These are phyloP conservation scores for Dolichomitus sp. DNA, from an alignment of 2,888 invertebrate species.

Conservation along the genomic window DNA sequence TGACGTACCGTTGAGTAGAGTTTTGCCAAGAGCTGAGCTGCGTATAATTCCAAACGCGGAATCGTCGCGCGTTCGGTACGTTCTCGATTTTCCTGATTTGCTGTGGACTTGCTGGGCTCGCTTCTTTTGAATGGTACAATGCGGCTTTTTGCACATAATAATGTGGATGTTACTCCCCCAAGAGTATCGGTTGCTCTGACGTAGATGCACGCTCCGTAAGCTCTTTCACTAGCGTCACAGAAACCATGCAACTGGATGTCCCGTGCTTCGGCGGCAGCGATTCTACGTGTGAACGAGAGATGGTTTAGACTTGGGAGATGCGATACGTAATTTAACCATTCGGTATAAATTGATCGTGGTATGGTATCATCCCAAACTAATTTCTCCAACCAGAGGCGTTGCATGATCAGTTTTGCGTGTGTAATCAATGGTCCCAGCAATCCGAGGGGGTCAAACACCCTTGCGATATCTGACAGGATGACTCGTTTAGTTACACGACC, in stretches of 20 bases:
- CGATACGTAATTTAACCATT: too few relatives aligned
- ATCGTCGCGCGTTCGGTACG: constrained; percentile 65
- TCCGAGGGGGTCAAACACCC: constrained; percentile 39
- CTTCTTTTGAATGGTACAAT: background rate
- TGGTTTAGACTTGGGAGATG: too few relatives aligned
- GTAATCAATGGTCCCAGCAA: constrained; percentile 52
- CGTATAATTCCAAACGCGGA: constrained; percentile 51
- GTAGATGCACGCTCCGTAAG: background rate
- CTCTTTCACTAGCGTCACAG: background rate
- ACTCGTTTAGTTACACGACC: constrained; percentile 44
- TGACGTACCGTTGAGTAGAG: constrained; percentile 15
- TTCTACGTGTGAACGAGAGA: too few relatives aligned
- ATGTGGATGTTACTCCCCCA: background rate
- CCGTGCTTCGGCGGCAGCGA: too few relatives aligned
- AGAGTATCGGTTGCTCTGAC: background rate
- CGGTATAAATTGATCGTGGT: too few relatives aligned
- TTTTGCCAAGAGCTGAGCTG: constrained; percentile 39
- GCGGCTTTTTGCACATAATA: background rate
- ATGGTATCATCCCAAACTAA: constrained; percentile 52
- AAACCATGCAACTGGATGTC: too few relatives aligned
- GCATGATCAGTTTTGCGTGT: constrained; percentile 46
- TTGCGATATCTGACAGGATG: constrained; percentile 50
- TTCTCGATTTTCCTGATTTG: background rate
- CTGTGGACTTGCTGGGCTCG: too few relatives aligned
- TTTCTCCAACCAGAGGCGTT: constrained; percentile 37